Percentiles rank a stretch among this genome's conserved stretches.
These are phyloP conservation scores for Allobates femoralis DNA, from an alignment of 2,797 vertebrate species.

Conservation along the genomic window DNA sequence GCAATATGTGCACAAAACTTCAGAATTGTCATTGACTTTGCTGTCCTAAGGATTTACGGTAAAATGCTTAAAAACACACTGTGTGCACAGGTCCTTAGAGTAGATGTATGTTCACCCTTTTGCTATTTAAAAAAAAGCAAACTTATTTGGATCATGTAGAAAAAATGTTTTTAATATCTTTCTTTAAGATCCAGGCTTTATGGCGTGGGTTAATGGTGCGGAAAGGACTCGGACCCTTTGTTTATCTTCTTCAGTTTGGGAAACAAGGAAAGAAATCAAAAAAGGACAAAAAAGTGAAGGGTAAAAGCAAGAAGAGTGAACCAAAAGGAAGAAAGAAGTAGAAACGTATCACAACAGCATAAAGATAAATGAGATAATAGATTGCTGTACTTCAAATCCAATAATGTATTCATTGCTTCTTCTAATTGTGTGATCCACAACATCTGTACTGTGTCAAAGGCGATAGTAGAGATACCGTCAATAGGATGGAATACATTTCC, in stretches of 20 bases:
- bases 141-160: background rate
- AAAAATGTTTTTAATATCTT: constrained; percentile 10
- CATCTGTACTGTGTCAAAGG: too few relatives aligned
- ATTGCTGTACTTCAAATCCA: too few relatives aligned
- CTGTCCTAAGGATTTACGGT: too few relatives aligned
- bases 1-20: too few relatives aligned
- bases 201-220: constrained; percentile 68
- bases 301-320: constrained; percentile 56
- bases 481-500: too few relatives aligned
- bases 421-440: too few relatives aligned
- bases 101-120: background rate
- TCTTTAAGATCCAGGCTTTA: constrained; percentile 71
- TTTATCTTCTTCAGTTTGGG: constrained; percentile 61
- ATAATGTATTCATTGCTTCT: too few relatives aligned
- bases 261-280: constrained; percentile 70
- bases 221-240: constrained; percentile 64
- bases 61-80: too few relatives aligned
- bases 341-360: background rate
- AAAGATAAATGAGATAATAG: background rate
- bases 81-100: too few relatives aligned
- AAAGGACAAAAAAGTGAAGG: constrained; percentile 59
- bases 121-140: background rate
- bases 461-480: too few relatives aligned
- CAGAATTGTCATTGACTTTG: too few relatives aligned
- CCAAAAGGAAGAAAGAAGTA: constrained; percentile 69